phyloP scores from a whole-genome alignment of 2,797 vertebrate species.

The Silurus lanzhouensis region DNA sequence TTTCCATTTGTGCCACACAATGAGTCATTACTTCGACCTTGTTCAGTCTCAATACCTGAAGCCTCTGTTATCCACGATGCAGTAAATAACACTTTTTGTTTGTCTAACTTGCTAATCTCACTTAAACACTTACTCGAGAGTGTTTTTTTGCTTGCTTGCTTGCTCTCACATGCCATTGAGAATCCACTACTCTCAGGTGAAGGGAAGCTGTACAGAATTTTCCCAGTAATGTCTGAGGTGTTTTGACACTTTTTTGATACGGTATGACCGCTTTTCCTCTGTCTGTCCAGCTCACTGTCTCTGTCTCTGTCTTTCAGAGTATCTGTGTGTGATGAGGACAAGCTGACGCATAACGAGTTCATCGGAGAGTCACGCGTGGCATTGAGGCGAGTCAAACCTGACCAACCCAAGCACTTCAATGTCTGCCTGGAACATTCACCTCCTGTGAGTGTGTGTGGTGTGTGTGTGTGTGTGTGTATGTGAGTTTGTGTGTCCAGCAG shows the following conservation, averaged over 20 bases:
- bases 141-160: not conserved
- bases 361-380: constrained; percentile 89
- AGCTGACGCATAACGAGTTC: constrained; percentile 91
- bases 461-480: no score
- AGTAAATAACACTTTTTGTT: not conserved
- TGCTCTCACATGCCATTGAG: not conserved
- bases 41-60: constrained; percentile 4
- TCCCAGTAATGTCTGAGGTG: not conserved
- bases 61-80: not conserved
- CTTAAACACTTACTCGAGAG: not conserved
- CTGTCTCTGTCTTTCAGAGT: constrained; percentile 72
- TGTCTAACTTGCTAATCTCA: constrained; percentile 1
- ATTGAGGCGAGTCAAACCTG: constrained; percentile 84
- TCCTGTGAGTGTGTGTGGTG: constrained; percentile 73
- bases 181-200: not conserved
- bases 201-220: not conserved
- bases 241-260: not conserved
- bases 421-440: constrained; percentile 87
- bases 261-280: not conserved
- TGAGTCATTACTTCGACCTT: constrained; percentile 1
- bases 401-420: constrained; percentile 88
- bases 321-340: constrained; percentile 90
- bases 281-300: not conserved
- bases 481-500: not conserved
- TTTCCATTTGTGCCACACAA: not conserved